Percentiles rank a stretch among this genome's conserved stretches.
Evolutionary conservation across 2,797 vertebrate genomes (phyloP).

Genomic region (Myotis pilosus): DNA sequence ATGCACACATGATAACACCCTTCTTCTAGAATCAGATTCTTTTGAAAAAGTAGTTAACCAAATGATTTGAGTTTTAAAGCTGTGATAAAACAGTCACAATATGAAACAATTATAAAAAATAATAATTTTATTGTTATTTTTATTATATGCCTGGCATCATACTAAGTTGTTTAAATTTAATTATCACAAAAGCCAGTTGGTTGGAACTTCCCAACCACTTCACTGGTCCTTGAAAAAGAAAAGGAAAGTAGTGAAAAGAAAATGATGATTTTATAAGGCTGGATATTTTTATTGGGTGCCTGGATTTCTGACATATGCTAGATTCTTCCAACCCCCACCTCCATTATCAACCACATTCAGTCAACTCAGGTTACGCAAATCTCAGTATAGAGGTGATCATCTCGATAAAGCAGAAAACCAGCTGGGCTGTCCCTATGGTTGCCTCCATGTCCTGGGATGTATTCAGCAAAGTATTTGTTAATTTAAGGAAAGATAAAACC

Average conservation of each 20-base stretch:
- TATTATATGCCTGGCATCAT: background rate
- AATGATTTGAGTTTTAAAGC: background rate
- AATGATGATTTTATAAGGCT: background rate
- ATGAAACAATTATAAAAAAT: background rate
- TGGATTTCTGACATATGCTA: background rate
- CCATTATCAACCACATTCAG: background rate
- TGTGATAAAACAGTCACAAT: background rate
- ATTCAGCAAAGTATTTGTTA: background rate
- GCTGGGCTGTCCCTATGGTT: background rate
- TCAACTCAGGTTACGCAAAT: background rate
- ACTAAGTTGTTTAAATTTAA: background rate
- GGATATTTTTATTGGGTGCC: background rate
- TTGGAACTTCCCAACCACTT: background rate
- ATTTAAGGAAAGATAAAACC: background rate
- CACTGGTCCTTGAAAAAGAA: background rate
- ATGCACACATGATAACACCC: background rate
- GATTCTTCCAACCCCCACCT: background rate
- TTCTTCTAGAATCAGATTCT: background rate
- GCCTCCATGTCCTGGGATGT: background rate
- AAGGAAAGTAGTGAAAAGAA: background rate
- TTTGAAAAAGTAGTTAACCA: background rate
- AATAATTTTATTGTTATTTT: background rate
- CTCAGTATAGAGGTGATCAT: background rate
- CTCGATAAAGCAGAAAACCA: background rate
- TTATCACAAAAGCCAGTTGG: background rate